phyloP scores from a whole-genome alignment of 1,140 invertebrate genomes.

The Xylocopa sonorina region DNA sequence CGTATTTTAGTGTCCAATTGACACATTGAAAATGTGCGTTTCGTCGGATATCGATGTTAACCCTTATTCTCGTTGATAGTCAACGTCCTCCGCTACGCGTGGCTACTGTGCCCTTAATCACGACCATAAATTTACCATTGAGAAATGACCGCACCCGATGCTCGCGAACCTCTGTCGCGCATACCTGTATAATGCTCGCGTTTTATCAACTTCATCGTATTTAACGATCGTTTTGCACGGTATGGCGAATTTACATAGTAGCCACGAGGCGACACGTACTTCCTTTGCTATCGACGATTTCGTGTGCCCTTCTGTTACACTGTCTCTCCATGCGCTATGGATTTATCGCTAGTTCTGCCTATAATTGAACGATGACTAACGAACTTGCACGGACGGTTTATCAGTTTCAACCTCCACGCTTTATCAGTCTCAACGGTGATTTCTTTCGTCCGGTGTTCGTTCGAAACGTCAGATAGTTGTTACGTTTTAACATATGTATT shows the following conservation, averaged over 20 bases:
- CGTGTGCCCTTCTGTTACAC: neutral
- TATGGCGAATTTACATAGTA: constrained; percentile 57
- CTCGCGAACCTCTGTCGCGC: constrained; percentile 25
- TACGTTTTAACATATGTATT: no score
- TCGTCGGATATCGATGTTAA: constrained; percentile 23
- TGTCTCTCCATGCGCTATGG: neutral
- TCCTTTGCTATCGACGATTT: neutral
- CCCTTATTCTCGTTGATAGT: constrained; percentile 58
- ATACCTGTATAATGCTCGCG: constrained; percentile 26
- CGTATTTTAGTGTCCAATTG: no score
- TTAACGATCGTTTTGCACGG: constrained; percentile 55
- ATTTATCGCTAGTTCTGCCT: neutral
- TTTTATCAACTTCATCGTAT: constrained; percentile 54
- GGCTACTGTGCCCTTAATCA: constrained; percentile 65
- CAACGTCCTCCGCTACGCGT: constrained; percentile 54
- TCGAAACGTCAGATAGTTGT: no score
- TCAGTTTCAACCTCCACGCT: neutral
- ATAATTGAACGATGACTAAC: constrained; percentile 21
- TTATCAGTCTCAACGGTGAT: neutral
- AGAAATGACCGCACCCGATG: constrained; percentile 51
- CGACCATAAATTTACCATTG: constrained; percentile 68
- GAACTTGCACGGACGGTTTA: neutral
- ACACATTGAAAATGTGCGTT: constrained; percentile 8
- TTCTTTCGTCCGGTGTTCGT: no score
- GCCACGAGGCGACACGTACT: constrained; percentile 9